Evolutionary conservation across 2,797 vertebrate genomes (phyloP).

Genomic region (Cynopterus sphinx): DNA sequence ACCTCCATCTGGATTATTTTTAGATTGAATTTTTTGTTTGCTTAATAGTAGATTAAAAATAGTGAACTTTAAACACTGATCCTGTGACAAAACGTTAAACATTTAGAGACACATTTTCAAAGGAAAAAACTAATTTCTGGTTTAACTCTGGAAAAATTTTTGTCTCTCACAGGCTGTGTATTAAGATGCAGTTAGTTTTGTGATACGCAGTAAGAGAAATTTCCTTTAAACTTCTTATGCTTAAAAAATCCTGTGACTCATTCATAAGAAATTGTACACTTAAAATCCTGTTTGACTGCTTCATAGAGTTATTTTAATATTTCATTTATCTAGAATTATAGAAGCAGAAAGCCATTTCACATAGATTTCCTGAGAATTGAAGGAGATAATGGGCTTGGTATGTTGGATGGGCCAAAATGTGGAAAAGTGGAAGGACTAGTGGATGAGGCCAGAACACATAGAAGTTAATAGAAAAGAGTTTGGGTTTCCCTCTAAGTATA

Average conservation of each 20-base stretch:
- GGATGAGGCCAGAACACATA: neutral
- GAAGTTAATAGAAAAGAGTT: neutral
- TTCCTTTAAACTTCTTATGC: neutral
- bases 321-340: neutral
- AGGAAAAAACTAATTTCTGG: neutral
- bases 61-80: slow-evolving; percentile 17
- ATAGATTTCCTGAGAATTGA: neutral
- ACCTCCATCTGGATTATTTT: neutral
- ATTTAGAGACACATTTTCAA: neutral
- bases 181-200: neutral
- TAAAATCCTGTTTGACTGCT: neutral
- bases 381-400: neutral
- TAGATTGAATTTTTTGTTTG: slow-evolving; percentile 31
- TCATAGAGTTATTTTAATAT: neutral
- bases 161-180: neutral
- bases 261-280: neutral
- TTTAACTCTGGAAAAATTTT: neutral
- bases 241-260: slow-evolving; percentile 17
- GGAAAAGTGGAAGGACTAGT: neutral
- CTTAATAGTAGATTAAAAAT: slow-evolving; percentile 52
- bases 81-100: neutral
- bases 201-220: neutral
- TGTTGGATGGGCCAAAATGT: neutral
- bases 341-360: neutral
- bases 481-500: neutral